Evolutionary conservation across 2,797 vertebrate genomes (phyloP).

Genomic region (Otolemur crassicaudatus): DNA sequence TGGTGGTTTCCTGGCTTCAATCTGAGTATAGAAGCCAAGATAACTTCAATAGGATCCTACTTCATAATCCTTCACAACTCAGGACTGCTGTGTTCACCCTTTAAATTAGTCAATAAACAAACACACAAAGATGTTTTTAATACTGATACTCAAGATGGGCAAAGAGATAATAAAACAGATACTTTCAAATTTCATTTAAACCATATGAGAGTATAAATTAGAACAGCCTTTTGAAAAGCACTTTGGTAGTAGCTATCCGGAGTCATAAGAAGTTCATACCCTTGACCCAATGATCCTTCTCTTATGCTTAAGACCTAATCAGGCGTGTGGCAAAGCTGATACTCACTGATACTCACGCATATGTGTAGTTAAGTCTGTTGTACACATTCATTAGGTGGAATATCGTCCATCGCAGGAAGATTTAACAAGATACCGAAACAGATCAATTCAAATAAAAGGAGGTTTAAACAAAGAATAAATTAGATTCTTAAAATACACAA

Average conservation of each 20-base stretch:
- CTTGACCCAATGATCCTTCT: neutral
- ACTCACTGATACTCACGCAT: neutral
- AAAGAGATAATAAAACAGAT: neutral
- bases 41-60: neutral
- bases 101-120: neutral
- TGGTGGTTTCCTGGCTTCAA: neutral
- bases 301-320: neutral
- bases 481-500: neutral
- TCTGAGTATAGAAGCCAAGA: neutral
- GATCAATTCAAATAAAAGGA: conserved; percentile 6
- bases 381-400: neutral
- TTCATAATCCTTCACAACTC: neutral
- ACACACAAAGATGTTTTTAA: neutral
- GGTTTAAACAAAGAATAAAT: neutral
- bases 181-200: neutral
- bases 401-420: conserved; percentile 2
- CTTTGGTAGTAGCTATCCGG: neutral
- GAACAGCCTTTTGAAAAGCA: conserved; percentile 19
- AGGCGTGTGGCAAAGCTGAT: neutral
- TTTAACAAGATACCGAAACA: neutral
- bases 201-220: neutral
- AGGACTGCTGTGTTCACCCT: neutral
- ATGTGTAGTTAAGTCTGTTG: neutral
- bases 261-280: neutral
- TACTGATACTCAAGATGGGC: neutral